phyloP scores from a whole-genome alignment of 2,888 invertebrate genomes.

The Ligdia adustata region DNA sequence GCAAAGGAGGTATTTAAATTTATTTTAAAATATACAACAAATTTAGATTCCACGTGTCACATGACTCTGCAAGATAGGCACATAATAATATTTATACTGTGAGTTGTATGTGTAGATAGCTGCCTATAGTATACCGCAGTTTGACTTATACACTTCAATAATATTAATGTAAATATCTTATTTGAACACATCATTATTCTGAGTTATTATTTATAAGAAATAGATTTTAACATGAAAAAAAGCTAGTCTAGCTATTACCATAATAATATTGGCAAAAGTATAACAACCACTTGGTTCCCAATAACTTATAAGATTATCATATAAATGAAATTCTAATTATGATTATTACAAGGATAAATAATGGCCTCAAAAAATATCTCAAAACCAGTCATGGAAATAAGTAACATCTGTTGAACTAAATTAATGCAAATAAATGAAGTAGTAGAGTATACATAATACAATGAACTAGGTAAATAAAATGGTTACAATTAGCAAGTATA shows the following conservation, averaged over 20 bases:
- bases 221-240: too few relatives aligned
- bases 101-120: too few relatives aligned
- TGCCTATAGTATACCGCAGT: too few relatives aligned
- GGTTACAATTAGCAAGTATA: slow-evolving; percentile 1
- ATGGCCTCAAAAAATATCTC: not conserved
- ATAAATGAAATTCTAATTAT: not conserved
- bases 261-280: not conserved
- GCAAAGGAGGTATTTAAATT: slow-evolving; percentile 1
- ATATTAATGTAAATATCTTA: too few relatives aligned
- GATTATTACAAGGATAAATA: slow-evolving; percentile 1
- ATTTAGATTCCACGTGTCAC: too few relatives aligned
- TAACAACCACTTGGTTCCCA: not conserved
- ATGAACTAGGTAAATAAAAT: slow-evolving; percentile 4
- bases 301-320: slow-evolving; percentile 1
- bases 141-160: too few relatives aligned
- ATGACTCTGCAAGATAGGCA: not conserved
- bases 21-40: slow-evolving; percentile 7
- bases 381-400: slow-evolving; percentile 6
- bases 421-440: too few relatives aligned
- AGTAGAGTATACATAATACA: not conserved
- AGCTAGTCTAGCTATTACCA: not conserved
- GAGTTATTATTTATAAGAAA: too few relatives aligned
- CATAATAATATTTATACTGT: too few relatives aligned
- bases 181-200: too few relatives aligned
- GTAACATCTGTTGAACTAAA: too few relatives aligned